A percentile compares a stretch with the other conserved stretches of the same genome.
phyloP scores from a whole-genome alignment of 2,113 vertebrate species.

The Malaclemys terrapin region DNA sequence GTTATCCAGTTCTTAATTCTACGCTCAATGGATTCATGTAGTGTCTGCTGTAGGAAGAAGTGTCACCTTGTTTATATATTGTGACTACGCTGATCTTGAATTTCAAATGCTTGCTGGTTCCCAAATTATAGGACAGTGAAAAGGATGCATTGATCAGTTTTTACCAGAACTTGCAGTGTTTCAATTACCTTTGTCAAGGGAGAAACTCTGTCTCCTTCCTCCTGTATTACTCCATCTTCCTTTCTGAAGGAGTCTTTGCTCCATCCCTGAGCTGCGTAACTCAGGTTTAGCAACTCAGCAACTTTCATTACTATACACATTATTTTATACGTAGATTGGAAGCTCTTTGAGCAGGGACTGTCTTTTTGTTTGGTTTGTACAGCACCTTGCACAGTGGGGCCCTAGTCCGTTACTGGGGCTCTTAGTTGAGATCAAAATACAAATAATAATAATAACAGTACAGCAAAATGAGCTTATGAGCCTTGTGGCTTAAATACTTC shows the following conservation, averaged over 20 bases:
- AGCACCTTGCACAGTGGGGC: not conserved
- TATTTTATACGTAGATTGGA: not conserved
- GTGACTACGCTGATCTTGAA: not conserved
- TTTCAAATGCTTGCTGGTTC: not conserved
- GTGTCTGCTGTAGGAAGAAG: not conserved
- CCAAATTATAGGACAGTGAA: not conserved
- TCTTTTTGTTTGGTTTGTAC: not conserved
- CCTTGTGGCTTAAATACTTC: not conserved
- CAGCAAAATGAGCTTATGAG: not conserved
- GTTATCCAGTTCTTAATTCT: not conserved
- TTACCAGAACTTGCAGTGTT: not conserved
- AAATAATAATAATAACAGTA: not conserved
- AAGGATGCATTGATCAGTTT: not conserved
- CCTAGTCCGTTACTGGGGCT: not conserved
- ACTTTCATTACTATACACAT: not conserved
- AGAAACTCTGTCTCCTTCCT: not conserved
- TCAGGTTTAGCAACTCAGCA: not conserved
- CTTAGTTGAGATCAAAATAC: not conserved
- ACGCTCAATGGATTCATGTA: not conserved
- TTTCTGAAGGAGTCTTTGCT: not conserved
- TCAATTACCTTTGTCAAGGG: not conserved
- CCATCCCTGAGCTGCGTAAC: not conserved
- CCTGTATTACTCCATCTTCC: not conserved
- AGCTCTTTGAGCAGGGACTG: not conserved
- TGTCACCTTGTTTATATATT: not conserved